A percentile compares a stretch with the other conserved stretches of the same genome.
phyloP scores from a whole-genome alignment of 1,140 invertebrate species.

The Zeugodacus cucurbitae region DNA sequence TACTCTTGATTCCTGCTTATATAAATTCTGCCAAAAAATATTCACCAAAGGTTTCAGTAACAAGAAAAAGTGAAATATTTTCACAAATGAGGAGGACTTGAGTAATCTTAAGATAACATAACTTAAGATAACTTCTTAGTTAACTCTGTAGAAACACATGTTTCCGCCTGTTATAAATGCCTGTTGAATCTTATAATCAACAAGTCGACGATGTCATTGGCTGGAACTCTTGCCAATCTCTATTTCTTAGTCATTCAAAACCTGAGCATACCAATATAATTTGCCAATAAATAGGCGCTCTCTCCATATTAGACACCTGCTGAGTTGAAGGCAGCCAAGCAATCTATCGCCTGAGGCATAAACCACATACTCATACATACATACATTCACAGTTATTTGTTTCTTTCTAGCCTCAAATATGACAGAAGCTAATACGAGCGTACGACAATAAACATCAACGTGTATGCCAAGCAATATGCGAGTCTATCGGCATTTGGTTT shows the following conservation, averaged over 20 bases:
- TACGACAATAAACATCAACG: not conserved
- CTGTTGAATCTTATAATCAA: not conserved
- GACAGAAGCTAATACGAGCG: not conserved
- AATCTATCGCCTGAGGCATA: not conserved
- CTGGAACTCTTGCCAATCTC: not conserved
- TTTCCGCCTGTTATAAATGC: too few species aligned
- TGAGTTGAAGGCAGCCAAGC: not conserved
- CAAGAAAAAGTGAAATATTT: too few species aligned
- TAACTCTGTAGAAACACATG: too few species aligned
- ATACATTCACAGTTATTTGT: not conserved
- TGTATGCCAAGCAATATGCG: not conserved
- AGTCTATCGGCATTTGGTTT: not conserved
- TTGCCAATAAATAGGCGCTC: conserved; percentile 27
- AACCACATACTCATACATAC: too few species aligned
- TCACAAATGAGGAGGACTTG: too few species aligned
- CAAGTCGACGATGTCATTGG: not conserved
- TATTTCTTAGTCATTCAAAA: not conserved
- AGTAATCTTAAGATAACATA: too few species aligned
- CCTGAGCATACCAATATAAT: not conserved
- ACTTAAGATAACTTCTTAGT: too few species aligned
- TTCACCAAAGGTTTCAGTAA: too few species aligned
- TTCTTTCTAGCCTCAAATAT: too few species aligned
- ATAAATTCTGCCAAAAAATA: too few species aligned
- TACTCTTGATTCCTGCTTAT: too few species aligned
- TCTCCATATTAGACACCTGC: not conserved